Base-by-base conservation (phyloP, 2,888 invertebrate species). In the Micropterix aruncella region DNA sequence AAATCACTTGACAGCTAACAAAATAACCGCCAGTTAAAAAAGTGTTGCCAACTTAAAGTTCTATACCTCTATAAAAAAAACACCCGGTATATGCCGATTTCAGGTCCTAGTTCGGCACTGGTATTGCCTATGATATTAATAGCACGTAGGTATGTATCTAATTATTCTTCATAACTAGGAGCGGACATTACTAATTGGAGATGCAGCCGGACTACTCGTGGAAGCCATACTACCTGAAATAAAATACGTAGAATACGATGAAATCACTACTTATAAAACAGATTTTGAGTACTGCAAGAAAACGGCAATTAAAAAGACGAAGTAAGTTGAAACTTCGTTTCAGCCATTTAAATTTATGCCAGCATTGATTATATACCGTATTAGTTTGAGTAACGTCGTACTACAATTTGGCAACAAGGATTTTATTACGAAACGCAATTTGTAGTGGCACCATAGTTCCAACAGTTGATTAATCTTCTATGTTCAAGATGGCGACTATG, bases 231-330 rank as follows among this genome's bases (percentile, higher is more conserved):
- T 70, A 19, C 70, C 70, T 1, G 52, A 59, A 0, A 49, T 60
- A 1, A 19, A 47, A 14, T 48, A 59, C 3, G 59, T 58, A 9
- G 53, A 57, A 36, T 68, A 68, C 46, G 48, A 52, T 9, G 57
- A 62, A n/a, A 63, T 70, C 15, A 66, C 65, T 7, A 67, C 69
- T 0, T 71, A 66, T 49, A 62, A 60, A 52, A 55, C 63, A 16
- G 59, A 69, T 0, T 70, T 70, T 47, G 56, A 51, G 1, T 64
- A 63, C 1, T 62, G 56, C 19, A 62, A 59, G 48, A 66, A 70
- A 51, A 59, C 60, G 9, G 54, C 63, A 2, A 60, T 71, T 1
- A 69, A 66, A 47, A 69, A 70, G 46, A 61, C 69, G 44, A 65
- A 52, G 70, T 70, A 54, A 64, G 70, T n/a, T n/a, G n/a, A n/a